Evolutionary conservation across 2,113 vertebrate species (phyloP).

Genomic region (Saccopteryx leptura): DNA sequence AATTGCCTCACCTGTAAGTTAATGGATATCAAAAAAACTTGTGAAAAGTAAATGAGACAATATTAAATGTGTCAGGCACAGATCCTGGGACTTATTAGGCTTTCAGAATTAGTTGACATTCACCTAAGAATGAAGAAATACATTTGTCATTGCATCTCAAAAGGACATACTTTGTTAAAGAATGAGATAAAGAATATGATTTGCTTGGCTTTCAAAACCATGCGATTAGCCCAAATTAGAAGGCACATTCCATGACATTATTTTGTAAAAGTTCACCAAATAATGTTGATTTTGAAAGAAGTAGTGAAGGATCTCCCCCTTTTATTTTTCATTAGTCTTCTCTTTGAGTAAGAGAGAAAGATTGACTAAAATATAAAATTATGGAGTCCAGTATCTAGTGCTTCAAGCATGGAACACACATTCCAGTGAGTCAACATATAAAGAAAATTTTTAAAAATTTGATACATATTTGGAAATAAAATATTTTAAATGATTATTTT

Average conservation of each 20-base stretch:
- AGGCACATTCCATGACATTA: neutral
- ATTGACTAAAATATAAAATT: neutral
- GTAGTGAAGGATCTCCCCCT: neutral
- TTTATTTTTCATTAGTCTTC: conserved; percentile 12
- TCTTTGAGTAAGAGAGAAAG: conserved; percentile 19
- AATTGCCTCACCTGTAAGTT: neutral
- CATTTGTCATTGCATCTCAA: neutral
- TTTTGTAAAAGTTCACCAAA: neutral
- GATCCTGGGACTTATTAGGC: neutral
- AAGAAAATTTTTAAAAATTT: neutral
- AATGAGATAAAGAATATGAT: conserved; percentile 22
- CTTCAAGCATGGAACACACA: neutral
- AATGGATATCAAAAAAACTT: neutral
- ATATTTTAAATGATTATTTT: conserved; percentile 9
- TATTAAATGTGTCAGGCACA: neutral
- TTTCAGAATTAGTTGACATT: neutral
- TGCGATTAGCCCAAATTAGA: neutral
- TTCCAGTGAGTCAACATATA: neutral
- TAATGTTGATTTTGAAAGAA: conserved; percentile 21
- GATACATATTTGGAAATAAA: conserved; percentile 33
- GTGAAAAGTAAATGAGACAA: neutral
- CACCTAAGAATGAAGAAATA: neutral
- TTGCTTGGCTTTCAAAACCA: conserved; percentile 14
- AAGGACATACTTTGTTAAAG: neutral
- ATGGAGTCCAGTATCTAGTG: neutral